phyloP scores from a whole-genome alignment of 53 echinoderm and acorn worm genomes.

The Astropecten irregularis region DNA sequence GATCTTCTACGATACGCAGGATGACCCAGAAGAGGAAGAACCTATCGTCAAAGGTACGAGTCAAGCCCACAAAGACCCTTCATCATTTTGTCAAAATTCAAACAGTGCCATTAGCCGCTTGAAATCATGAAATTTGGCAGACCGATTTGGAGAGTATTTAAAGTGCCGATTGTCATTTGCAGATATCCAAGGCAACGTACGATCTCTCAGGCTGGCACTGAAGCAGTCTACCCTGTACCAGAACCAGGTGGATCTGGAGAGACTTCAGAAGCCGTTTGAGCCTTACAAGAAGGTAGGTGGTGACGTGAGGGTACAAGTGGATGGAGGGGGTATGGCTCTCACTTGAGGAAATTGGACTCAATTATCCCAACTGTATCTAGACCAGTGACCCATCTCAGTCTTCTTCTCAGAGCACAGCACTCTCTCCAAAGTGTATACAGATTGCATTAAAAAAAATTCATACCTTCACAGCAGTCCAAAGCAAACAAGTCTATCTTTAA shows the following conservation, averaged over 20 bases:
- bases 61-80: background rate
- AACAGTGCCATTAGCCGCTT: no score
- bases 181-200: conserved; percentile 96
- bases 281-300: conserved; percentile 85
- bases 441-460: no score
- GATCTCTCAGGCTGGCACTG: conserved; percentile 80
- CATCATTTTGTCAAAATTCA: background rate
- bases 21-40: conserved; percentile 72
- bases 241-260: conserved; percentile 82
- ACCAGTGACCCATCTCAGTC: no score
- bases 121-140: no score
- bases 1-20: conserved; percentile 77
- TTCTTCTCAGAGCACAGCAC: no score
- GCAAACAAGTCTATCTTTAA: no score
- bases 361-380: background rate
- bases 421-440: no score
- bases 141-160: no score
- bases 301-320: no score
- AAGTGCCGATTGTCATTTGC: no score
- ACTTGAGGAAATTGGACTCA: background rate
- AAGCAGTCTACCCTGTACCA: conserved; percentile 71
- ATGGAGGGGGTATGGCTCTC: no score
- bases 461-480: no score
- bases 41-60: conserved; percentile 44
- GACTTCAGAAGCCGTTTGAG: conserved; percentile 92